phyloP scores from a whole-genome alignment of 2,888 invertebrate genomes.

The Sminthurides aquaticus region DNA sequence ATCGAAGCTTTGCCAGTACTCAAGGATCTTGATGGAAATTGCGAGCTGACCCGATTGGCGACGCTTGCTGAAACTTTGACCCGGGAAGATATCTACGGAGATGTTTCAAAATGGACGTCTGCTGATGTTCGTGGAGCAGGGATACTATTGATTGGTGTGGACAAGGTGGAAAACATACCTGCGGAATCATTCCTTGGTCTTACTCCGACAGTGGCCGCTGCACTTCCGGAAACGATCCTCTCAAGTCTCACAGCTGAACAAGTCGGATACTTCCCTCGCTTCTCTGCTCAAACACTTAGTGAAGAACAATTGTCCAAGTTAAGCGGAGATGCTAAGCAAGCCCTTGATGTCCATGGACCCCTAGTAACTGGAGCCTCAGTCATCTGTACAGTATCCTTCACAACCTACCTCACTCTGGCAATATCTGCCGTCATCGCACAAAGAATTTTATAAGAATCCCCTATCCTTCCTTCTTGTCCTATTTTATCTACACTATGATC shows the following conservation, averaged over 20 bases:
- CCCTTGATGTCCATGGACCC: constrained; percentile 30
- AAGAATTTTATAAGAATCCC: constrained; percentile 21
- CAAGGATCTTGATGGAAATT: constrained; percentile 24
- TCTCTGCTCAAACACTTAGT: constrained; percentile 34
- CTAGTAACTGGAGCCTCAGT: constrained; percentile 20
- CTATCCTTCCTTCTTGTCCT: neutral
- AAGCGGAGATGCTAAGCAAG: constrained; percentile 23
- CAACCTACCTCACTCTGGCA: constrained; percentile 7
- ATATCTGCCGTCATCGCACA: constrained; percentile 22
- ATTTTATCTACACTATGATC: no score
- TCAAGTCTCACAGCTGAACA: constrained; percentile 28
- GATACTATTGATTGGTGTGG: constrained; percentile 29
- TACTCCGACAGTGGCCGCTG: constrained; percentile 28
- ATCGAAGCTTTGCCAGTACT: constrained; percentile 36
- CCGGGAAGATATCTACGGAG: constrained; percentile 25
- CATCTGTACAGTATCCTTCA: constrained; percentile 2
- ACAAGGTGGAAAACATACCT: constrained; percentile 27
- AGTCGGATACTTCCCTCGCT: constrained; percentile 31
- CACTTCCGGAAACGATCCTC: constrained; percentile 21
- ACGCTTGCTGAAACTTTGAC: constrained; percentile 14
- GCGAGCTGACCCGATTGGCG: constrained; percentile 26
- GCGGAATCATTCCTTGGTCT: constrained; percentile 36
- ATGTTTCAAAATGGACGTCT: constrained; percentile 31
- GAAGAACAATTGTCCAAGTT: constrained; percentile 28
- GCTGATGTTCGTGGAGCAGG: constrained; percentile 39